phyloP scores from a whole-genome alignment of 2,888 invertebrate species.

The Danaus chrysippus region DNA sequence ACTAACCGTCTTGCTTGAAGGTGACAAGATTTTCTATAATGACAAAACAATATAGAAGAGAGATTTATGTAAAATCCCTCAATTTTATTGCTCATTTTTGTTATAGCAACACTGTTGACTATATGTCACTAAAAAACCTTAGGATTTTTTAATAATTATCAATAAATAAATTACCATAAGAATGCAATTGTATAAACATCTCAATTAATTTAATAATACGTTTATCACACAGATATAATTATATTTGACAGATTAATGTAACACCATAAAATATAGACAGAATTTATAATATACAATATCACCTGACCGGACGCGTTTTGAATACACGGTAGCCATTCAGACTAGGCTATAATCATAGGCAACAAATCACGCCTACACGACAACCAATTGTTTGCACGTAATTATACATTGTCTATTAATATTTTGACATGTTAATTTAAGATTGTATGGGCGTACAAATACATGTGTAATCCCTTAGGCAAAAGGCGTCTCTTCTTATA shows the following conservation, averaged over 20 bases:
- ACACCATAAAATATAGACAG: too few species aligned
- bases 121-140: background rate
- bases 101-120: conserved; percentile 21
- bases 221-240: too few species aligned
- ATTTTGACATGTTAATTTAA: conserved; percentile 46
- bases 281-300: background rate
- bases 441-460: conserved; percentile 25
- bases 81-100: conserved; percentile 14
- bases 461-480: too few species aligned
- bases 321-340: conserved; percentile 25
- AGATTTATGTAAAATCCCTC: conserved; percentile 13
- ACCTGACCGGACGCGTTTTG: background rate
- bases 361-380: conserved; percentile 48
- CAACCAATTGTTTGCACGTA: conserved; percentile 34
- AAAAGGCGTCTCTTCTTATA: too few species aligned
- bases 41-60: conserved; percentile 14
- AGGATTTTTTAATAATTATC: background rate
- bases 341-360: conserved; percentile 32
- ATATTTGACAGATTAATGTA: too few species aligned
- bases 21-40: conserved; percentile 15
- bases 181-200: too few species aligned
- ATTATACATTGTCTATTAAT: conserved; percentile 46
- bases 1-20: conserved; percentile 14
- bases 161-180: too few species aligned
- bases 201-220: too few species aligned